Conservation (phyloP, 2,797 vertebrate species). For the Balearica regulorum region DNA sequence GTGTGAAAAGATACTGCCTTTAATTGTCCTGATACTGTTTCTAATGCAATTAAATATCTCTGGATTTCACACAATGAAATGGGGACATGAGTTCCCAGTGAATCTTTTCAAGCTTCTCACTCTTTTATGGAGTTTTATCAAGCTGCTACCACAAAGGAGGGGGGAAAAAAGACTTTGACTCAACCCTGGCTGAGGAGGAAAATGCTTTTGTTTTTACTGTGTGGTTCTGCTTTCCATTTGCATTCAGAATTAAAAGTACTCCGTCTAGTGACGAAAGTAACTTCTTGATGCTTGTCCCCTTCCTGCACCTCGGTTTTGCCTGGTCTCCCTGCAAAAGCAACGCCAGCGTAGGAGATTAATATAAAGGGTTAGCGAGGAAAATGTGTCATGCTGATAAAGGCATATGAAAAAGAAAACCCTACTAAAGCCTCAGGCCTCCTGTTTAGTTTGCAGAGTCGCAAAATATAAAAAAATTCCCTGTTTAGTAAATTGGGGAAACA, state of each 20-base stretch:
- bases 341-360: fast-evolving
- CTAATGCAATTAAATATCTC: neutral
- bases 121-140: conserved; percentile 11
- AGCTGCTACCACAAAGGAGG: neutral
- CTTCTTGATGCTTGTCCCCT: neutral
- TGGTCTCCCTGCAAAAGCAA: neutral
- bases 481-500: neutral
- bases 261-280: neutral
- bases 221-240: neutral
- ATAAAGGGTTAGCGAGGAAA: neutral
- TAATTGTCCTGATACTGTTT: neutral
- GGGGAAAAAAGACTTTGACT: neutral
- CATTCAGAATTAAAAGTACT: neutral
- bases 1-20: neutral
- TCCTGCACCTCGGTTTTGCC: neutral
- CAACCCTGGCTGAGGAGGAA: neutral
- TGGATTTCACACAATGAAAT: neutral
- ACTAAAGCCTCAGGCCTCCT: neutral
- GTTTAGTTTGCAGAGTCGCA: neutral
- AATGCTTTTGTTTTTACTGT: conserved; percentile 10
- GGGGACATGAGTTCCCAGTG: neutral
- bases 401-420: neutral
- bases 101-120: neutral
- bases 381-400: neutral
- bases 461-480: neutral